Evolutionary conservation across 2,113 vertebrate genomes (phyloP).

Genomic region (Trematomus loennbergii): DNA sequence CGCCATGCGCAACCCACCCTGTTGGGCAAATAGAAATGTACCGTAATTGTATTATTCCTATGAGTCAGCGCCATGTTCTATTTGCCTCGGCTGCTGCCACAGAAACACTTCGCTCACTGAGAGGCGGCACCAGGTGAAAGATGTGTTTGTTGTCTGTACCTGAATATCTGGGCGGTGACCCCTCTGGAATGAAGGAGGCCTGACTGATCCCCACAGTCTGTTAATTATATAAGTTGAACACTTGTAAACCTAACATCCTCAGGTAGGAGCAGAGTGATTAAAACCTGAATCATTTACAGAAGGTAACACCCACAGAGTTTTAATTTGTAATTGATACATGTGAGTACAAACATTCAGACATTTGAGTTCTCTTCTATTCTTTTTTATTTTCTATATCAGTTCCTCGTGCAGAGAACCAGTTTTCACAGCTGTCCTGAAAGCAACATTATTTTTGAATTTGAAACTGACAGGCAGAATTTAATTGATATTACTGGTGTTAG

Average conservation of each 20-base stretch:
- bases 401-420: neutral
- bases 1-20: constrained; percentile 50
- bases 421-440: neutral
- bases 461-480: neutral
- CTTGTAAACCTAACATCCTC: neutral
- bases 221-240: neutral
- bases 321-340: constrained; percentile 71
- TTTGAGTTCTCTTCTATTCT: neutral
- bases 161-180: constrained; percentile 42
- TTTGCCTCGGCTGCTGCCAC: constrained; percentile 41
- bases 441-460: neutral
- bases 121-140: constrained; percentile 46
- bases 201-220: constrained; percentile 26
- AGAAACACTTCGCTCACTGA: constrained; percentile 57
- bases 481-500: neutral
- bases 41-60: constrained; percentile 62
- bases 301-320: constrained; percentile 54
- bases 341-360: constrained; percentile 11
- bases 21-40: constrained; percentile 70
- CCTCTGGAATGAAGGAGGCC: constrained; percentile 10
- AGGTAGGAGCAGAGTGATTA: neutral
- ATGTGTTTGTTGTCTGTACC: constrained; percentile 57
- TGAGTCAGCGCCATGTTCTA: constrained; percentile 57
- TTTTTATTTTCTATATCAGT: neutral
- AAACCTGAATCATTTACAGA: neutral